Evolutionary conservation across 1,140 invertebrate genomes (phyloP).

Genomic region (Ceratosolen fusciceps): DNA sequence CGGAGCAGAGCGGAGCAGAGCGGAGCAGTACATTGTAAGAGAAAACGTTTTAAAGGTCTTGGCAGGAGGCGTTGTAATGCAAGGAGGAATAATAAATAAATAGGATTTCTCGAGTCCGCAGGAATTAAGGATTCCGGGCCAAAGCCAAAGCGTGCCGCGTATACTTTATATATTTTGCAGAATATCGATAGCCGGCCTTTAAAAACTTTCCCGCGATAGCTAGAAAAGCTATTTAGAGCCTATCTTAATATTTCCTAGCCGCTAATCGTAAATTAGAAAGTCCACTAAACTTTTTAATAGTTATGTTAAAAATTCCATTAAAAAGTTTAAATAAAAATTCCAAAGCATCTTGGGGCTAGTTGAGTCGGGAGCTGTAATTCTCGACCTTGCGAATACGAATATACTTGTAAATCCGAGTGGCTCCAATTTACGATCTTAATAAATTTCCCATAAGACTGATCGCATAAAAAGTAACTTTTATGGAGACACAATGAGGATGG

Average conservation of each 20-base stretch:
- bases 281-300: constrained; percentile 35
- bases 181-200: background rate
- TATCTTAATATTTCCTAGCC: constrained; percentile 15
- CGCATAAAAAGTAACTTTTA: constrained; percentile 45
- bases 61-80: too few species aligned
- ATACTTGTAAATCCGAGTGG: constrained; percentile 25
- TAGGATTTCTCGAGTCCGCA: background rate
- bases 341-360: background rate
- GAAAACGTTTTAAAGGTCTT: too few species aligned
- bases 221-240: constrained; percentile 7
- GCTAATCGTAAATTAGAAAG: constrained; percentile 38
- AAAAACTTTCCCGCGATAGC: background rate
- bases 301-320: constrained; percentile 41
- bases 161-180: too few species aligned
- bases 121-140: background rate
- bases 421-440: constrained; percentile 43
- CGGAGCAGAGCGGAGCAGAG: too few species aligned
- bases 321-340: constrained; percentile 42
- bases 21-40: too few species aligned
- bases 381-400: constrained; percentile 13
- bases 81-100: background rate
- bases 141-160: background rate
- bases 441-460: constrained; percentile 27
- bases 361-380: constrained; percentile 26
- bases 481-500: constrained; percentile 13